These are phyloP conservation scores for Henicopernis longicauda DNA, from an alignment of 2,113 vertebrate species.

Conservation along the genomic window DNA sequence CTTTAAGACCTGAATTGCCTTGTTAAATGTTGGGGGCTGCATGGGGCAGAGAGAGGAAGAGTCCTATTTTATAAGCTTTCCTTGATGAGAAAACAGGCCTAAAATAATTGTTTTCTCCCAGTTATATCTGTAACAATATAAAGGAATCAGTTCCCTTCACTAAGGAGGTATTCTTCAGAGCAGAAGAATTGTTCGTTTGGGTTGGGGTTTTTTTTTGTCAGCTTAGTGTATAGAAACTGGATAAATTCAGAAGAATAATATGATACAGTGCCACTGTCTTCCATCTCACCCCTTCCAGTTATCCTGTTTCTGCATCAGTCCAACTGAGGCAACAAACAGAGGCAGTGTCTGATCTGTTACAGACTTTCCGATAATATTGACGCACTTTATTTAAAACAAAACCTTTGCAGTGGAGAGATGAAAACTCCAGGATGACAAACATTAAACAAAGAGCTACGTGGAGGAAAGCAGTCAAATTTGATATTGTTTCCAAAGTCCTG, in stretches of 20 bases:
- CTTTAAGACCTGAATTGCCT: neutral
- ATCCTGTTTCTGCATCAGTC: neutral
- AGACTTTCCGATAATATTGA: neutral
- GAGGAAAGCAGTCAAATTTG: neutral
- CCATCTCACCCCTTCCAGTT: neutral
- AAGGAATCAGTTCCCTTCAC: neutral
- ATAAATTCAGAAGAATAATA: neutral
- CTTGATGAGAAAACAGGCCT: neutral
- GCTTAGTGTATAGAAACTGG: neutral
- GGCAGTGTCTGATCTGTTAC: neutral
- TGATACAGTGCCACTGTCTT: neutral
- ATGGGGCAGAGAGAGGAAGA: neutral
- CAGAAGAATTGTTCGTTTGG: neutral
- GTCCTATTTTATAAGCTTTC: neutral
- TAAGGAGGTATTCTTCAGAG: neutral
- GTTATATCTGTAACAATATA: neutral
- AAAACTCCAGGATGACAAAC: neutral
- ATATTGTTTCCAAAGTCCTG: neutral
- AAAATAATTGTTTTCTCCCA: neutral
- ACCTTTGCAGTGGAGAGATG: neutral
- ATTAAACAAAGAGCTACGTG: neutral
- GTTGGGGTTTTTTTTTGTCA: neutral
- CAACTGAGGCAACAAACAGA: neutral
- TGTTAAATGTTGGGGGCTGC: neutral
- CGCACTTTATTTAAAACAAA: neutral